A percentile compares a stretch with the other conserved stretches of the same genome.
phyloP scores from a whole-genome alignment of 2,113 vertebrate species.

The Aramus guarauna region DNA sequence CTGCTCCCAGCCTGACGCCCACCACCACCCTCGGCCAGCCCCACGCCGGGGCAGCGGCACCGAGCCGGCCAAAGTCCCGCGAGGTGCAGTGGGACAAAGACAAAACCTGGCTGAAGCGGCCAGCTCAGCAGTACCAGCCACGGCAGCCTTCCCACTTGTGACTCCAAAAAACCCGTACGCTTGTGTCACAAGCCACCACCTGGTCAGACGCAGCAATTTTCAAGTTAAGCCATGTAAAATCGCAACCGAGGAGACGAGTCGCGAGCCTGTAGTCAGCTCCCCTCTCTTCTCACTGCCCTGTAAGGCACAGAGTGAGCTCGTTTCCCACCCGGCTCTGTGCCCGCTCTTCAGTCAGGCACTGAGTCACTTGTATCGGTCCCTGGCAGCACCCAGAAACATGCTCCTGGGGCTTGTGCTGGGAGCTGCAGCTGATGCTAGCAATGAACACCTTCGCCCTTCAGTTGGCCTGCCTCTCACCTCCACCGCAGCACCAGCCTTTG shows the following conservation, averaged over 20 bases:
- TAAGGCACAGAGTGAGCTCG: background rate
- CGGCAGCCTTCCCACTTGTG: background rate
- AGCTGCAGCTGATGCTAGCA: background rate
- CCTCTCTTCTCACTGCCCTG: background rate
- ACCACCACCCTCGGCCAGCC: rapidly evolving
- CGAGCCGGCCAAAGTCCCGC: rapidly evolving
- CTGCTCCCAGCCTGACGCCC: background rate
- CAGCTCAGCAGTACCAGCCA: background rate
- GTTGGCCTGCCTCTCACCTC: rapidly evolving
- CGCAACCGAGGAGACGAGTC: rapidly evolving
- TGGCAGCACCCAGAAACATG: rapidly evolving
- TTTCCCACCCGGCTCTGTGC: background rate
- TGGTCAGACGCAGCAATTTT: background rate
- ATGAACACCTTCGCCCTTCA: rapidly evolving
- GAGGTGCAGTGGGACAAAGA: background rate
- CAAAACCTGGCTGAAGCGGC: background rate
- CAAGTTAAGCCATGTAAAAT: background rate
- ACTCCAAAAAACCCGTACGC: rapidly evolving
- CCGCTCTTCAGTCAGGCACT: background rate
- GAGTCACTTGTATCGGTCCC: background rate
- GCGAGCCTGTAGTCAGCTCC: background rate
- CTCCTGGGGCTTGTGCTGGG: background rate
- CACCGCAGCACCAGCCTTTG: rapidly evolving
- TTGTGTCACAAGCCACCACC: background rate
- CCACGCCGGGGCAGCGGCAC: rapidly evolving